These are phyloP conservation scores for Trypoxylon attenuatum DNA, from an alignment of 2,888 invertebrate species.

Conservation along the genomic window DNA sequence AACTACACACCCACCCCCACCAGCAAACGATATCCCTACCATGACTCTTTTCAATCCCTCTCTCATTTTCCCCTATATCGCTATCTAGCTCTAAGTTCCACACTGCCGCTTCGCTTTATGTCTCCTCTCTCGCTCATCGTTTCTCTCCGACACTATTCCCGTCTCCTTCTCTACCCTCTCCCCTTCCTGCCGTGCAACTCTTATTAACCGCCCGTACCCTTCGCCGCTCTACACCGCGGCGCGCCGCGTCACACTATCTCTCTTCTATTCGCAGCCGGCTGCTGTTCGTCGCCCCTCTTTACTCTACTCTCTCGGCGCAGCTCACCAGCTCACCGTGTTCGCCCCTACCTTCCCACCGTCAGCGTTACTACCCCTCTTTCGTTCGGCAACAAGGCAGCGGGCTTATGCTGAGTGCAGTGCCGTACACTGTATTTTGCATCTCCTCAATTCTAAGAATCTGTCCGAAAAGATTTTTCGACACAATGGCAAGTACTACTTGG, in stretches of 20 bases:
- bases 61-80: slow-evolving; percentile 3
- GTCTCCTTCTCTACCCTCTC: not conserved
- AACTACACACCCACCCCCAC: slow-evolving; percentile 50
- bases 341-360: slow-evolving; percentile 25
- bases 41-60: slow-evolving; percentile 6
- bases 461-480: too few species aligned
- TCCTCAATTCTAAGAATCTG: not conserved
- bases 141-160: too few species aligned
- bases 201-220: slow-evolving; percentile 2
- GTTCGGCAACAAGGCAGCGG: slow-evolving; percentile 51
- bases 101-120: too few species aligned
- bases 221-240: not conserved
- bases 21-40: slow-evolving; percentile 45
- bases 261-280: not conserved
- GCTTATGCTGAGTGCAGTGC: slow-evolving; percentile 58
- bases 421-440: slow-evolving; percentile 42
- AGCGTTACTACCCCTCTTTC: slow-evolving; percentile 37
- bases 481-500: too few species aligned
- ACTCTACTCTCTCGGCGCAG: slow-evolving; percentile 21
- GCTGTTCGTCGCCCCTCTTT: slow-evolving; percentile 24
- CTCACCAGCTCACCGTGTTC: slow-evolving; percentile 13
- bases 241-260: not conserved
- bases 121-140: too few species aligned
- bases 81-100: too few species aligned
- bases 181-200: not conserved